Percentiles rank a stretch among this genome's conserved stretches.
These are phyloP conservation scores for Cnemophilus loriae DNA, from an alignment of 2,113 vertebrate genomes.

Conservation along the genomic window DNA sequence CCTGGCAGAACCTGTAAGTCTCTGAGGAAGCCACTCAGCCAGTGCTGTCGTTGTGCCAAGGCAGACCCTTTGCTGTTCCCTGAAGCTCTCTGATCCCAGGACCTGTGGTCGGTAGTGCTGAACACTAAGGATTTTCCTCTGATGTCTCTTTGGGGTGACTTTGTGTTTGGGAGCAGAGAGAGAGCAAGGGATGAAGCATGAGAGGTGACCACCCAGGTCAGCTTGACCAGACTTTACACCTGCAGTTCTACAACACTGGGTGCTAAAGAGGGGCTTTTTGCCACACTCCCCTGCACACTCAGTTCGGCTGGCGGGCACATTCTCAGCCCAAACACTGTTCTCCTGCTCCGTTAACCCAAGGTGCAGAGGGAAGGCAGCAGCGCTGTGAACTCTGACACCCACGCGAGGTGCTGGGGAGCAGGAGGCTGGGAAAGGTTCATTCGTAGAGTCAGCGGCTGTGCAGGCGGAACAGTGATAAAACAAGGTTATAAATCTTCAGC, in stretches of 20 bases:
- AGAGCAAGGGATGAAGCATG: not conserved
- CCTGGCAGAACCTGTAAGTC: not conserved
- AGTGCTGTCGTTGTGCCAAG: not conserved
- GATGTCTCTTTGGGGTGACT: not conserved
- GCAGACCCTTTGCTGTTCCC: not conserved
- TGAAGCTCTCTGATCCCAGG: not conserved
- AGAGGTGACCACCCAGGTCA: not conserved
- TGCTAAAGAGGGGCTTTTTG: not conserved
- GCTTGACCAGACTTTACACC: not conserved
- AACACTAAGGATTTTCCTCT: not conserved
- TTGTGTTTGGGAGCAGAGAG: not conserved
- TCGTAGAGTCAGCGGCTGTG: accelerated
- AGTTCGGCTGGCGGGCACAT: accelerated
- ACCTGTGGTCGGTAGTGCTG: not conserved
- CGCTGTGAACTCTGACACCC: not conserved
- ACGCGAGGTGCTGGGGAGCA: not conserved
- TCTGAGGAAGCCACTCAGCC: not conserved
- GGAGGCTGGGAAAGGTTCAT: not conserved
- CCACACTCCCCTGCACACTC: not conserved
- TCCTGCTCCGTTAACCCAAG: not conserved
- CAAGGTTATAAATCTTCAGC: not conserved
- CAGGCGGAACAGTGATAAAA: not conserved
- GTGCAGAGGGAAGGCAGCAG: not conserved
- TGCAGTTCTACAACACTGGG: not conserved
- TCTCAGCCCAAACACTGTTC: not conserved